These are phyloP conservation scores for Rhynchopsitta pachyrhyncha DNA, from an alignment of 2,113 vertebrate species.

Conservation along the genomic window DNA sequence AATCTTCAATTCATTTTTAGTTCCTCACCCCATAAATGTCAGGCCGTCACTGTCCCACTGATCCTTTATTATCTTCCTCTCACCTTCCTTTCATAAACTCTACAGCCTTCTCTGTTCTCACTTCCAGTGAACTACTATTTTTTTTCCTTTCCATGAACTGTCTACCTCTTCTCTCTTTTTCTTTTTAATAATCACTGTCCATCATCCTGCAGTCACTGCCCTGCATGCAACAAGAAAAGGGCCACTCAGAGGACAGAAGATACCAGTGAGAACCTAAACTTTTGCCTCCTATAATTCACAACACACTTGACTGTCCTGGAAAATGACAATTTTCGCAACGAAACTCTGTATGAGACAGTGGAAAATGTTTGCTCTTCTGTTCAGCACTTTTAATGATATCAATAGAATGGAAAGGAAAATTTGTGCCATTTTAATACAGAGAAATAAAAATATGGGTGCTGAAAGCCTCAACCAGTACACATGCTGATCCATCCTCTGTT, in stretches of 20 bases:
- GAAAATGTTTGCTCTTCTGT: neutral
- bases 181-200: neutral
- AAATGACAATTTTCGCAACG: neutral
- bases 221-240: neutral
- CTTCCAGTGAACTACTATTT: neutral
- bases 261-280: neutral
- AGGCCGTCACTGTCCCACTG: neutral
- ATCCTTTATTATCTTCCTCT: neutral
- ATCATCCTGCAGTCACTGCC: neutral
- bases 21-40: neutral
- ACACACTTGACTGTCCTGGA: neutral
- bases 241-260: neutral
- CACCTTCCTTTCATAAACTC: neutral
- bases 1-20: neutral
- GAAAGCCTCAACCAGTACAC: neutral
- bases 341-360: neutral
- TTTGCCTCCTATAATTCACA: neutral
- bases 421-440: neutral
- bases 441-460: neutral
- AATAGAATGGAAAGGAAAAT: neutral
- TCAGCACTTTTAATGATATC: neutral
- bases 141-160: neutral
- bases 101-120: neutral
- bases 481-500: neutral
- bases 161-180: neutral